Conservation (phyloP, 2,888 invertebrate genomes). For the Ophion slaviceki region DNA sequence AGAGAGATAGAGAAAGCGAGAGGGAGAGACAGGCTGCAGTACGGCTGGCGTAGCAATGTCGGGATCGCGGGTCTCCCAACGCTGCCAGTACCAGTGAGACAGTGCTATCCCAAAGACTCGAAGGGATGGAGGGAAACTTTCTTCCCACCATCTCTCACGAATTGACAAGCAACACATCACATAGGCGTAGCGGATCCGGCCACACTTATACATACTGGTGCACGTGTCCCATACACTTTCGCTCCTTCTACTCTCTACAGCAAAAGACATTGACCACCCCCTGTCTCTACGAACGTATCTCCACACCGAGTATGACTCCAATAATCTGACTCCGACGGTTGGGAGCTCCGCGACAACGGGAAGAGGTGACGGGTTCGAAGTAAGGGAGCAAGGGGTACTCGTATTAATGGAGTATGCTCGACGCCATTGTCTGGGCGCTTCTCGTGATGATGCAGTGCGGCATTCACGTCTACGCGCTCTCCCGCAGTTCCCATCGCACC, state of each 20-base stretch:
- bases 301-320: conserved; percentile 12
- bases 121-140: conserved; percentile 76
- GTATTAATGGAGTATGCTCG: conserved; percentile 71
- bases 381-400: conserved; percentile 9
- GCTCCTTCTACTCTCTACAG: conserved; percentile 9
- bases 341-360: conserved; percentile 8
- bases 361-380: neutral
- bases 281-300: neutral
- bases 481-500: conserved; percentile 31
- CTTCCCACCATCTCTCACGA: conserved; percentile 78
- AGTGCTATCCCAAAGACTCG: conserved; percentile 49
- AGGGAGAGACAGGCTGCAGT: conserved; percentile 55
- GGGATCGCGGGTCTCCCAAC: conserved; percentile 64
- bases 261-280: conserved; percentile 14
- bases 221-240: conserved; percentile 20
- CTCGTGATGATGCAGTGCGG: conserved; percentile 68
- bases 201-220: conserved; percentile 32
- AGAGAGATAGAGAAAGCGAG: conserved; percentile 8
- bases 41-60: conserved; percentile 66
- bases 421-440: conserved; percentile 71
- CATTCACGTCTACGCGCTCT: conserved; percentile 65
- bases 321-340: conserved; percentile 18
- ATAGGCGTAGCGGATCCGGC: conserved; percentile 71
- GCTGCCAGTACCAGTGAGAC: conserved; percentile 57
- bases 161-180: conserved; percentile 81